phyloP scores from a whole-genome alignment of 2,888 invertebrate species.

The Brachycybe producta region DNA sequence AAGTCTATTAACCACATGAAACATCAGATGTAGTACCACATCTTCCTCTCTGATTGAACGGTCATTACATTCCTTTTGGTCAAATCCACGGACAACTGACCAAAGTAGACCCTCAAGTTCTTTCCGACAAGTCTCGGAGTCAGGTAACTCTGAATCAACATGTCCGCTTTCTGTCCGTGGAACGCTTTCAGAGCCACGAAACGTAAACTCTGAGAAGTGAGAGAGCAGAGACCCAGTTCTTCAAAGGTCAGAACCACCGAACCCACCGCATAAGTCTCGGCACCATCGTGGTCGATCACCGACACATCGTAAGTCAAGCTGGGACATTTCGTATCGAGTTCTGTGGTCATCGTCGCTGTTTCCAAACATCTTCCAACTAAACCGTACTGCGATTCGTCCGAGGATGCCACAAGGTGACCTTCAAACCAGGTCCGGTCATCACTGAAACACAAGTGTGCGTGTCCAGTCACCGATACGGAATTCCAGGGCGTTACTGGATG shows the following conservation, averaged over 20 bases:
- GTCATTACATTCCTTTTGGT: too few species aligned
- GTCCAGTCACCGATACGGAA: conserved; percentile 23
- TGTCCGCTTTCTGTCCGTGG: conserved; percentile 28
- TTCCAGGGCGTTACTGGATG: background rate
- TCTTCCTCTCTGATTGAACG: too few species aligned
- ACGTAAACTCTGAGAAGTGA: conserved; percentile 22
- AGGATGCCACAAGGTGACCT: conserved; percentile 25
- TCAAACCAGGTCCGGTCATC: conserved; percentile 28
- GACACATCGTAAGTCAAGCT: conserved; percentile 22
- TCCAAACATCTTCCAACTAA: conserved; percentile 23
- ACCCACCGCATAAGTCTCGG: conserved; percentile 18
- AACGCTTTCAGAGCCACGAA: conserved; percentile 26
- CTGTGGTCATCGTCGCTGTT: background rate
- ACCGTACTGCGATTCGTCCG: conserved; percentile 27
- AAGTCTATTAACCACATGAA: too few species aligned
- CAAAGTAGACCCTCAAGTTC: conserved; percentile 26
- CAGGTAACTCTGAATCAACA: conserved; percentile 27
- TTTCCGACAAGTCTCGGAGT: conserved; percentile 26
- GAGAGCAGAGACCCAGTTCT: conserved; percentile 21
- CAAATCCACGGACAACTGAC: conserved; percentile 23
- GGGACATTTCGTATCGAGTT: background rate
- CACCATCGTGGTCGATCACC: conserved; percentile 25
- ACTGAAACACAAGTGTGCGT: conserved; percentile 27
- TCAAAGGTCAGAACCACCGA: conserved; percentile 18
- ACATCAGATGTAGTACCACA: too few species aligned